Evolutionary conservation across 2,113 vertebrate species (phyloP), one percentile per base, ranked within the genome.

Genomic region (Gasterosteus nipponicus): DNA sequence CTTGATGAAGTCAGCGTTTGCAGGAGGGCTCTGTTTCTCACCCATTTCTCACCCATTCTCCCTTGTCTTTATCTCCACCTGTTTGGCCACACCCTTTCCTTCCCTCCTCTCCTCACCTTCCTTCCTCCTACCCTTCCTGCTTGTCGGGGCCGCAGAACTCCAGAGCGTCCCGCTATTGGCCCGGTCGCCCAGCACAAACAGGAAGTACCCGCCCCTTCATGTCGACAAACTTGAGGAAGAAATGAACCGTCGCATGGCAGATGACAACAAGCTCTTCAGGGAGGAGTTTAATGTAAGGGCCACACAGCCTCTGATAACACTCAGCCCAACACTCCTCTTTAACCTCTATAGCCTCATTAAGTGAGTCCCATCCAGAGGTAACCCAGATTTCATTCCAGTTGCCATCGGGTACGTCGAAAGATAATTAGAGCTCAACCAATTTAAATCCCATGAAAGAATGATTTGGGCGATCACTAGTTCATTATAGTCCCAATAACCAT

Each of bases 171-270:
- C 98, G 0, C 94, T 99, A 91, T 95, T 99, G 69, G 98, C 98
- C 74, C 96, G 97, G 26, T 98, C 97, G 3, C 97, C 98, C 86
- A 99, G 97, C 94, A 99, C 98, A 91, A 99, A 99, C 93, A 95
- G 98, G 83, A 99, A 98, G 89, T 99, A 99, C 84, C 97, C 98
- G 0, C 97, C 98, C 0, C 93, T 99, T 92, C 95, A 94, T 4
- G 95, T 99, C 2, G 98, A 99, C 84, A 98, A 98, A 87, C 94
- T 99, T 51, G 98, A 99, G 89, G 98, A 99, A 92, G 97, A 99
- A 93, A 98, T 98, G 92, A 99, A 99, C 78, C 96, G 97, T 15
- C 95, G 97, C 78, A 99, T 97, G 96, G 98, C 98, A 0, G 98
- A 99, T 22, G 97, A 99, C 94, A 99, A 99, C 92, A 99, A 99